These are phyloP conservation scores for Lycocerus yunnanus DNA, from an alignment of 2,888 invertebrate species.

Conservation along the genomic window DNA sequence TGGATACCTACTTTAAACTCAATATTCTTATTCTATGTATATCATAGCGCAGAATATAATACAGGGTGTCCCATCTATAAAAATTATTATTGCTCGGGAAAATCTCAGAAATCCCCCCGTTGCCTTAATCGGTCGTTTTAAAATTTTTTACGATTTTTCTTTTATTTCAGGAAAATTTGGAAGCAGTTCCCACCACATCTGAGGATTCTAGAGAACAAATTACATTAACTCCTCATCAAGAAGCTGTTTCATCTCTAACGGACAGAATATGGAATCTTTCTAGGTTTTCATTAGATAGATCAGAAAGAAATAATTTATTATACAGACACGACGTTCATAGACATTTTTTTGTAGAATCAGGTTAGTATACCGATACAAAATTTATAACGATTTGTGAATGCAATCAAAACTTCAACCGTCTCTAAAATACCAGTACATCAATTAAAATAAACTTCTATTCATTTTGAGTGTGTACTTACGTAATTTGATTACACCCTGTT, in stretches of 20 bases:
- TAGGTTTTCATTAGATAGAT: constrained; percentile 49
- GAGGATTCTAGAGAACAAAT: constrained; percentile 19
- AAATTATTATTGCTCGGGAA: too few relatives aligned
- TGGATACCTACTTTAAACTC: not conserved
- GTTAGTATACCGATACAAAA: constrained; percentile 39
- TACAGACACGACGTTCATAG: constrained; percentile 51
- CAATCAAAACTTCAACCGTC: constrained; percentile 25
- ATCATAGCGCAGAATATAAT: not conserved
- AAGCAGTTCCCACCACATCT: constrained; percentile 16
- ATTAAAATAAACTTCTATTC: constrained; percentile 43
- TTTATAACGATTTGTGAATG: constrained; percentile 12
- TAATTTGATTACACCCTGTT: constrained; percentile 54
- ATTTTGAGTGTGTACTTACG: constrained; percentile 48
- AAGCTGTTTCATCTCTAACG: constrained; percentile 45
- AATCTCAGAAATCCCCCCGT: too few relatives aligned
- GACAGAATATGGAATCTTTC: constrained; percentile 53
- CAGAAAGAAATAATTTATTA: constrained; percentile 49
- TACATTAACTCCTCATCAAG: constrained; percentile 29
- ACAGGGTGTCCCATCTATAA: too few relatives aligned
- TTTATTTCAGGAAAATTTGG: constrained; percentile 25
- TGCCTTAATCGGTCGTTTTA: too few relatives aligned
- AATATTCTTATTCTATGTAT: not conserved
- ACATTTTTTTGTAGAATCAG: constrained; percentile 48
- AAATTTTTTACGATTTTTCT: too few relatives aligned
- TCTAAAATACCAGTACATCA: constrained; percentile 38